Percentiles rank a stretch among this genome's conserved stretches.
Conservation (phyloP, 2,113 vertebrate genomes). For the Accipiter virgatus region DNA sequence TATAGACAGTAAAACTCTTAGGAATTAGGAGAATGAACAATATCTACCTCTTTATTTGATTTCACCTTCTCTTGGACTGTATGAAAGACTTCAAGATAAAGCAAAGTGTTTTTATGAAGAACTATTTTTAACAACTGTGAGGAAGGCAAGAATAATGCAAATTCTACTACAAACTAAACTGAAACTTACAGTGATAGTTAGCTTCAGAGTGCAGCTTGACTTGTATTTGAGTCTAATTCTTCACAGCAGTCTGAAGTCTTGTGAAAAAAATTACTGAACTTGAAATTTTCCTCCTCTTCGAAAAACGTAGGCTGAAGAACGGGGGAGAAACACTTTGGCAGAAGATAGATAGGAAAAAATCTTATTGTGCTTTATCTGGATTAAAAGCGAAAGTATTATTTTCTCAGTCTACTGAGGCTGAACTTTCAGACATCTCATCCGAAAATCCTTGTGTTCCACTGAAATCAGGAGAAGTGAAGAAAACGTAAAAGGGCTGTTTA, state of each 20-base stretch:
- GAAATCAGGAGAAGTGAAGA: constrained; percentile 4
- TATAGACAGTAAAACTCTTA: neutral
- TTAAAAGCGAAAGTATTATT: neutral
- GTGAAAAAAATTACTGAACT: neutral
- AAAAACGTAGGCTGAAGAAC: neutral
- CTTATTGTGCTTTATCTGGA: neutral
- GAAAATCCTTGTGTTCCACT: neutral
- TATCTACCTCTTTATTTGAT: constrained; percentile 54
- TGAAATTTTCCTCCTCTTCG: neutral
- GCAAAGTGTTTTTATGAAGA: neutral
- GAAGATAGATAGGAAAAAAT: neutral
- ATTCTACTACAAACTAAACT: neutral
- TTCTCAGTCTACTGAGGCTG: neutral
- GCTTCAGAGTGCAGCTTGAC: neutral
- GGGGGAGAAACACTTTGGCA: neutral
- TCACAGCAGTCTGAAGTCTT: neutral
- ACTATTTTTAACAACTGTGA: neutral
- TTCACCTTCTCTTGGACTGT: constrained; percentile 15
- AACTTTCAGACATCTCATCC: neutral
- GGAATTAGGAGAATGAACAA: neutral
- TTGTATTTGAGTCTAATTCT: neutral
- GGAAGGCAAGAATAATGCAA: neutral
- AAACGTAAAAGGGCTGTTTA: neutral
- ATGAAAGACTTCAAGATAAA: neutral
- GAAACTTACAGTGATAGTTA: neutral